These are phyloP conservation scores for Chanos chanos DNA, from an alignment of 2,797 vertebrate genomes.

Conservation along the genomic window DNA sequence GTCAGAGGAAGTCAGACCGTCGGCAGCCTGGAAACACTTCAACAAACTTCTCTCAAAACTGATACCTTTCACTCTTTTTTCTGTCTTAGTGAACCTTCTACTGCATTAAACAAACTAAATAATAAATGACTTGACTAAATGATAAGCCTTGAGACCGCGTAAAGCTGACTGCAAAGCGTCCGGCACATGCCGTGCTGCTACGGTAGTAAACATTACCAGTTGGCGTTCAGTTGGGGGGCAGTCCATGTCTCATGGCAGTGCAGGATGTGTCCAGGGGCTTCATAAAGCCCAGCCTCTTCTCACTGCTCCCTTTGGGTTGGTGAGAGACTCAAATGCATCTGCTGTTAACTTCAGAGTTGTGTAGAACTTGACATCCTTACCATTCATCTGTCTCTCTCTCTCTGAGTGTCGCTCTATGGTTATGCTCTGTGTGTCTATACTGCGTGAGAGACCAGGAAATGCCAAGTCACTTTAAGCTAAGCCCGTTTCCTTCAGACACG, in stretches of 20 bases:
- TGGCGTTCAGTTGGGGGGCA: slow-evolving; percentile 63
- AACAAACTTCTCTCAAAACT: background rate
- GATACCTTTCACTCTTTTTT: no score
- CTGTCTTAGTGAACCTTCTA: no score
- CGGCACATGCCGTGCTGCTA: background rate
- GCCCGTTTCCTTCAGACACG: slow-evolving; percentile 70
- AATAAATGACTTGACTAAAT: no score
- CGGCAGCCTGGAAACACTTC: slow-evolving; percentile 6
- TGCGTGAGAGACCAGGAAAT: slow-evolving; percentile 76
- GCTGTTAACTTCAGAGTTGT: slow-evolving; percentile 17
- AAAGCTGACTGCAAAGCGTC: no score
- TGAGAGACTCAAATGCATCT: slow-evolving; percentile 17
- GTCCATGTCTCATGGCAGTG: slow-evolving; percentile 77
- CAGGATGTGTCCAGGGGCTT: slow-evolving; percentile 58
- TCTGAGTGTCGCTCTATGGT: slow-evolving; percentile 4
- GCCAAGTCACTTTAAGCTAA: slow-evolving; percentile 72
- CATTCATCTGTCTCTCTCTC: slow-evolving; percentile 26
- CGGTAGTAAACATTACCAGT: slow-evolving; percentile 67
- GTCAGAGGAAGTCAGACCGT: slow-evolving; percentile 30
- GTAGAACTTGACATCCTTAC: no score
- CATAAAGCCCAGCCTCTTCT: slow-evolving; percentile 61
- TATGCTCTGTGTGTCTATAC: slow-evolving; percentile 33
- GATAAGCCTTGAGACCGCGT: no score
- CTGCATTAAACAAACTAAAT: no score
- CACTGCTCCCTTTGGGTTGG: slow-evolving; percentile 21